These are phyloP conservation scores for Andrena hattorfiana DNA, from an alignment of 2,888 invertebrate genomes.

Conservation along the genomic window DNA sequence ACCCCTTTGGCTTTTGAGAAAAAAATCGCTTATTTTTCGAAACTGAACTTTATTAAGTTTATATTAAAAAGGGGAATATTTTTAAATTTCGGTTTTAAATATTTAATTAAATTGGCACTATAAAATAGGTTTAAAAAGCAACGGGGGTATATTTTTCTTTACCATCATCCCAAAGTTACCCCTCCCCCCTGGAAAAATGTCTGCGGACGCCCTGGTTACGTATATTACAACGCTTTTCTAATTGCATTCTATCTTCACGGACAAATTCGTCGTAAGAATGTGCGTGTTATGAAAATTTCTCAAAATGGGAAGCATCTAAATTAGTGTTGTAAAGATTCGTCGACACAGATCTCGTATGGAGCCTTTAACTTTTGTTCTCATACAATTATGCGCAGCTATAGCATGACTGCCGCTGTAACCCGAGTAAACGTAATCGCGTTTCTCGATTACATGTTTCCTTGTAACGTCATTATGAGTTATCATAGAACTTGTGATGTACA, in stretches of 20 bases:
- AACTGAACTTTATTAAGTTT: no score
- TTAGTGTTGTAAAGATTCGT: constrained; percentile 17
- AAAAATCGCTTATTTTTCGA: no score
- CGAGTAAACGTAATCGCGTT: background rate
- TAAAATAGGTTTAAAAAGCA: no score
- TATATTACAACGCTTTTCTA: no score
- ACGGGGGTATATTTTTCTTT: no score
- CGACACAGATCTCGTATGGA: constrained; percentile 30
- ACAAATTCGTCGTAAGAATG: background rate
- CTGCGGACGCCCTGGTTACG: no score
- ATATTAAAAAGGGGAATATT: no score
- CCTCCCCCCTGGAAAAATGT: no score
- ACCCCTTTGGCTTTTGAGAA: no score
- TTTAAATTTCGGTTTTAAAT: no score
- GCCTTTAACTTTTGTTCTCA: background rate
- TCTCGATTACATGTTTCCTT: background rate
- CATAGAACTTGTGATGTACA: constrained; percentile 31
- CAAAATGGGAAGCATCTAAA: constrained; percentile 30
- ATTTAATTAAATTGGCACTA: no score
- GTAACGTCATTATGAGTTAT: constrained; percentile 16
- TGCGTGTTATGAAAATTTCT: background rate
- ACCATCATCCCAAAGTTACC: no score
- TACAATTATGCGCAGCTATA: background rate
- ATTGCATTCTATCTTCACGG: background rate
- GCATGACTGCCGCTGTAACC: background rate